Percentiles rank a stretch among this genome's conserved stretches.
Evolutionary conservation across 2,797 vertebrate species (phyloP).

Genomic region (Macropodus opercularis): DNA sequence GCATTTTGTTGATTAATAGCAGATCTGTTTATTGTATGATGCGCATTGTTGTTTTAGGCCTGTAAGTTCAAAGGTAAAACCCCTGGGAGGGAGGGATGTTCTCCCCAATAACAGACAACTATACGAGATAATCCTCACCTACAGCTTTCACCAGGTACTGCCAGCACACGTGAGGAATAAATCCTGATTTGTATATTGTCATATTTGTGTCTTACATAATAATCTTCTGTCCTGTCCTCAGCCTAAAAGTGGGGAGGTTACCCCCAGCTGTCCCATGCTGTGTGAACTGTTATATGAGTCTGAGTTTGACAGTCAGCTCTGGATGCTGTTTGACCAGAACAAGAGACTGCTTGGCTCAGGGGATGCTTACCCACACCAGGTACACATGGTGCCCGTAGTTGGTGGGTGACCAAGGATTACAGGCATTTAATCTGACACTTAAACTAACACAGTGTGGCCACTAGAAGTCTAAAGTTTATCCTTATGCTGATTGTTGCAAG

Average conservation of each 20-base stretch:
- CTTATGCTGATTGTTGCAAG: too few species aligned
- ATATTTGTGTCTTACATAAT: background rate
- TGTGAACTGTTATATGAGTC: constrained; percentile 97
- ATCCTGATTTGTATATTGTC: fast-evolving
- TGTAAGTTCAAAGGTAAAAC: constrained; percentile 91
- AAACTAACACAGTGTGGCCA: too few species aligned
- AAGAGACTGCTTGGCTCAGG: constrained; percentile 96
- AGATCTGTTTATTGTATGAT: background rate
- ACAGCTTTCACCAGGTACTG: constrained; percentile 94
- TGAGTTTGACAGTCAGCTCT: constrained; percentile 98
- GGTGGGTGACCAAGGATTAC: background rate
- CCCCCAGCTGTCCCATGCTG: constrained; percentile 94
- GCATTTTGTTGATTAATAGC: background rate
- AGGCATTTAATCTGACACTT: too few species aligned
- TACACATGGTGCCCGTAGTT: constrained; percentile 12
- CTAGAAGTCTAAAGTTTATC: too few species aligned
- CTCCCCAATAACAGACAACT: constrained; percentile 96
- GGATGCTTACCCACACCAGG: constrained; percentile 98
- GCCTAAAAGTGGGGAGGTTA: constrained; percentile 97
- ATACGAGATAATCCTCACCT: constrained; percentile 94
- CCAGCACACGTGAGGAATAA: background rate
- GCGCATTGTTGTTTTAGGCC: constrained; percentile 82
- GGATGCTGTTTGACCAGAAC: constrained; percentile 99
- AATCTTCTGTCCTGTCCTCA: constrained; percentile 54
- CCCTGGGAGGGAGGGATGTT: constrained; percentile 91